Evolutionary conservation across 2,113 vertebrate genomes (phyloP).

Genomic region (Hypanus sabinus): DNA sequence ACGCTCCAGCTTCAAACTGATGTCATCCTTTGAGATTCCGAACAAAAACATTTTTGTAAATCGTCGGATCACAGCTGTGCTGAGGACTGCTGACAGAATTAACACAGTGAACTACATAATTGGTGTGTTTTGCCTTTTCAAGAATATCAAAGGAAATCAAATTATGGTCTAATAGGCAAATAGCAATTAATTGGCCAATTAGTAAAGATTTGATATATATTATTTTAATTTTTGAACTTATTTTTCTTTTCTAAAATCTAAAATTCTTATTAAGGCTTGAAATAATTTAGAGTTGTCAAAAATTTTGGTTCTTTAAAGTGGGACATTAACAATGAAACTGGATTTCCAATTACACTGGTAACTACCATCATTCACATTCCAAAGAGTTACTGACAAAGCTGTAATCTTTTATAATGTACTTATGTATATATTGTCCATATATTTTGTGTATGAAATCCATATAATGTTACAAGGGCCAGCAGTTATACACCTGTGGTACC

Average conservation of each 20-base stretch:
- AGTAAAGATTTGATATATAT: too few relatives aligned
- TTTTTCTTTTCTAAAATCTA: too few relatives aligned
- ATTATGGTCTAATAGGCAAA: background rate
- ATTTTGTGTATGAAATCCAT: conserved; percentile 1
- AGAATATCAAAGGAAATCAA: background rate
- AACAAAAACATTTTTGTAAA: background rate
- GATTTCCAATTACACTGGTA: background rate
- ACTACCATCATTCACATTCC: background rate
- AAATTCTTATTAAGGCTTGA: background rate
- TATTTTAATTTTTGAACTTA: too few relatives aligned
- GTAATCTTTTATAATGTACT: background rate
- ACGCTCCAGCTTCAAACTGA: conserved; percentile 9
- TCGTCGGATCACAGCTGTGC: background rate
- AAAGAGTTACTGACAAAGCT: background rate
- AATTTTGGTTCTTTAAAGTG: background rate
- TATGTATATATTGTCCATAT: background rate
- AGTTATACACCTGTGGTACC: background rate
- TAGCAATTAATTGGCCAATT: background rate
- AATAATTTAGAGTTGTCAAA: background rate
- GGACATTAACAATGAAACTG: too few relatives aligned
- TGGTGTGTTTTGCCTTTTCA: background rate
- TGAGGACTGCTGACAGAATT: background rate
- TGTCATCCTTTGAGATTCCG: background rate
- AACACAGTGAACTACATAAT: background rate
- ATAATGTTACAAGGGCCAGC: background rate